Evolutionary conservation across 2,113 vertebrate genomes (phyloP), one percentile per base, ranked within the genome.

Genomic region (Taxidea taxus): DNA sequence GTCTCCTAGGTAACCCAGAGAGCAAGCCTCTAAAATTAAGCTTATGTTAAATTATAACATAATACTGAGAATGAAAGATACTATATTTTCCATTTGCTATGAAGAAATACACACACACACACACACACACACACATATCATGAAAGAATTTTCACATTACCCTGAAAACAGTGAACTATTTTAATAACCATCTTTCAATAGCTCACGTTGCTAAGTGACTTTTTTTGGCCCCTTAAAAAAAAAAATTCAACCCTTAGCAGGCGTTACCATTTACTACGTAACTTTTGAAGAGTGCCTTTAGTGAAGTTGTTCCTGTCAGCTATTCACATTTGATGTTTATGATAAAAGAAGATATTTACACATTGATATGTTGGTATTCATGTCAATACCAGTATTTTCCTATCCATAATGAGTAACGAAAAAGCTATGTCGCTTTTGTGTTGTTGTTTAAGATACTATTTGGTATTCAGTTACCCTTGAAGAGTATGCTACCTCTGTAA

Each of bases 1-100:
- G 74, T 85, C 68, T 87, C 81, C 6, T 89, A 96, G 95, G 78
- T 98, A 97, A 98, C 86, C 0, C 1, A 70, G 34, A 49, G 23
- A 83, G 62, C 98, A 60, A 58, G 85, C 96, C 92, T 95, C 87
- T 98, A 94, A 91, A 68, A 49, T 94, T 94, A 89, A 15, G 70
- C n/a, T 92, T 51, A n/a, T 18, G 3, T 88, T 96, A 93, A 97
- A 56, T 97, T 93, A 44, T 96, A 11, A 62, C 39, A 70, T 91
- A 95, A 64, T 13, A 1, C 86, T 95, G 47, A 97, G 91, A 97
- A 86, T 88, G 84, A 74, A 80, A 93, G 2, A 92, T 66, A 37
- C 0, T 39, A 51, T 86, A 58, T 37, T 85, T 80, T 83, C 51
- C 82, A 27, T 78, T 82, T 96, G 21, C 29, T 83, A 82, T 82